A percentile compares a stretch with the other conserved stretches of the same genome.
Evolutionary conservation across 2,797 vertebrate genomes (phyloP).

Genomic region (Microchirus variegatus): DNA sequence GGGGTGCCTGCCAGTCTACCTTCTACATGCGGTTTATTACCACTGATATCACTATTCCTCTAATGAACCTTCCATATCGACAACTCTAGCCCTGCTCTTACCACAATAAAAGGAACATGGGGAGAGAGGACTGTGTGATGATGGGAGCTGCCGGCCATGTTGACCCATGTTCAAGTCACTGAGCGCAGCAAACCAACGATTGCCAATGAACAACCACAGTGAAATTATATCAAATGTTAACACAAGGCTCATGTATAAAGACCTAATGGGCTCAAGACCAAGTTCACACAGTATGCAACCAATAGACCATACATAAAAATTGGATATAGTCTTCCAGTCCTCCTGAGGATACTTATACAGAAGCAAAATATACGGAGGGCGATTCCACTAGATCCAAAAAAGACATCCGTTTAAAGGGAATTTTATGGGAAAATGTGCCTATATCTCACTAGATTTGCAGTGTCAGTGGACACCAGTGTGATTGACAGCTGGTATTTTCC

Average conservation of each 20-base stretch:
- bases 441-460: too few relatives aligned
- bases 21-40: slow-evolving; percentile 42
- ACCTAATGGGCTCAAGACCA: not conserved
- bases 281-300: not conserved
- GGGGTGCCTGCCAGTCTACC: slow-evolving; percentile 56
- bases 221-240: slow-evolving; percentile 36
- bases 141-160: slow-evolving; percentile 20
- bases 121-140: slow-evolving; percentile 9
- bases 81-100: slow-evolving; percentile 27
- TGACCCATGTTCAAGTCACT: slow-evolving; percentile 24
- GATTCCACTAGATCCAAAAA: too few relatives aligned
- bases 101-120: slow-evolving; percentile 13
- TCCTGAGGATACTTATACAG: too few relatives aligned
- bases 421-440: too few relatives aligned
- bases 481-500: too few relatives aligned
- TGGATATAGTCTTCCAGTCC: too few relatives aligned
- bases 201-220: slow-evolving; percentile 23
- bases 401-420: too few relatives aligned
- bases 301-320: too few relatives aligned
- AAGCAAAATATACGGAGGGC: too few relatives aligned
- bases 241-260: too few relatives aligned
- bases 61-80: slow-evolving; percentile 30
- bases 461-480: too few relatives aligned
- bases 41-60: slow-evolving; percentile 48
- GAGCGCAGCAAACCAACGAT: slow-evolving; percentile 8